A percentile compares a stretch with the other conserved stretches of the same genome.
Evolutionary conservation across 37 sponge, comb jelly and placozoan species (phyloP).

Genomic region (Aplysina aerophoba): DNA sequence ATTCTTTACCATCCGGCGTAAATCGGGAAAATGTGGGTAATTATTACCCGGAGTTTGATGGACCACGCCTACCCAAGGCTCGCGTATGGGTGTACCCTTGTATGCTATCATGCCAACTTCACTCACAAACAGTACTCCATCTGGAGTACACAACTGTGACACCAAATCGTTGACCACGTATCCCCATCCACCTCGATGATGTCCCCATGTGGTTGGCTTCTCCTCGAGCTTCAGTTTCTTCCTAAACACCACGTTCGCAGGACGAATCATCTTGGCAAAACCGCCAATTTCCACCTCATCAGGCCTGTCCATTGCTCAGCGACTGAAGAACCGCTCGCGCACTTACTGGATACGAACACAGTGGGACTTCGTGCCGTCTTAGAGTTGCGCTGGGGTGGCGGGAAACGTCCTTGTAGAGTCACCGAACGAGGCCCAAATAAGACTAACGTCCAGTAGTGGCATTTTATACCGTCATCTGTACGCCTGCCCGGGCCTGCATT

Average conservation of each 20-base stretch:
- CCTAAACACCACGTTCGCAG: not conserved
- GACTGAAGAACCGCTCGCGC: no score
- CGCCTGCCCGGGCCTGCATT: not conserved
- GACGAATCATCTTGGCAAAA: no score
- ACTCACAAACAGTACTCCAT: slow-evolving; percentile 52
- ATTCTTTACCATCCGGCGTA: slow-evolving; percentile 43
- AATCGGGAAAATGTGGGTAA: slow-evolving; percentile 44
- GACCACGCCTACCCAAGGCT: slow-evolving; percentile 64
- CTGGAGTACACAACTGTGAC: slow-evolving; percentile 25
- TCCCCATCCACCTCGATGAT: slow-evolving; percentile 72
- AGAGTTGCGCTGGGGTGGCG: no score
- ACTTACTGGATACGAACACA: no score
- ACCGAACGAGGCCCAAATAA: not conserved
- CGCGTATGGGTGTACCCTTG: slow-evolving; percentile 13
- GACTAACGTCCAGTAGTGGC: no score
- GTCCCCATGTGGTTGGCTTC: slow-evolving; percentile 33
- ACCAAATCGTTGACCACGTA: slow-evolving; percentile 35
- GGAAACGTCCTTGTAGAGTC: no score
- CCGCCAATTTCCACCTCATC: no score
- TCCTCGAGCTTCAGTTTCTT: slow-evolving; percentile 48
- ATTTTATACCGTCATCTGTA: not conserved
- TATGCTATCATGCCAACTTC: slow-evolving; percentile 41
- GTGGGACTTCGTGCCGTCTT: no score
- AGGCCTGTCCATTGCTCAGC: no score
- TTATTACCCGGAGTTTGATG: slow-evolving; percentile 60